phyloP scores from a whole-genome alignment of 2,797 vertebrate genomes.

The Danio kyathit region DNA sequence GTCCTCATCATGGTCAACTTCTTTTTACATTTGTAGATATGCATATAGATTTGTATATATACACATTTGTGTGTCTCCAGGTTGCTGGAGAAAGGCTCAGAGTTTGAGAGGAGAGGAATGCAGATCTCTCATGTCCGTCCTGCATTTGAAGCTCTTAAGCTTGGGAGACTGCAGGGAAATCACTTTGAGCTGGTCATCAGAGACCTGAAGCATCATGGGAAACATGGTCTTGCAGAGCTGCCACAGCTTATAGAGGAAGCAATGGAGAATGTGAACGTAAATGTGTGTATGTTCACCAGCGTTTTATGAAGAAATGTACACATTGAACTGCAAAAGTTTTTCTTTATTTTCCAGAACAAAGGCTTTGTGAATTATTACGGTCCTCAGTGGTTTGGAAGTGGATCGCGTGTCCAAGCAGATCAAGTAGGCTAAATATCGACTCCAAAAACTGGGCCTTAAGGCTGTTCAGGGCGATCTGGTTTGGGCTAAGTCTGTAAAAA shows the following conservation, averaged over 20 bases:
- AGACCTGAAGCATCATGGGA: slow-evolving; percentile 74
- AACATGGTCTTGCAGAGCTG: slow-evolving; percentile 69
- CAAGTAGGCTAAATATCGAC: slow-evolving; percentile 86
- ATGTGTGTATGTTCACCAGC: not conserved
- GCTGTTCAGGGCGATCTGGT: slow-evolving; percentile 90
- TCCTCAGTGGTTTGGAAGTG: slow-evolving; percentile 92
- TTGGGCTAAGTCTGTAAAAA: slow-evolving; percentile 65
- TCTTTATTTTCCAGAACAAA: slow-evolving; percentile 73
- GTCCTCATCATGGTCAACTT: not conserved
- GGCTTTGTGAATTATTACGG: slow-evolving; percentile 97
- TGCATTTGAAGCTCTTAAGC: slow-evolving; percentile 82
- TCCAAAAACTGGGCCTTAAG: slow-evolving; percentile 80
- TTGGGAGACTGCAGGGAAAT: slow-evolving; percentile 92
- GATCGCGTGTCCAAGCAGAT: slow-evolving; percentile 87
- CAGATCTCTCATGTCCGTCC: slow-evolving; percentile 81
- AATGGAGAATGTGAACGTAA: slow-evolving; percentile 88
- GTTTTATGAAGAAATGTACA: too few species aligned
- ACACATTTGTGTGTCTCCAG: slow-evolving; percentile 68
- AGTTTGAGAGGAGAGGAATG: slow-evolving; percentile 86
- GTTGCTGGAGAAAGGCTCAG: slow-evolving; percentile 80
- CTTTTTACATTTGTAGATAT: not conserved
- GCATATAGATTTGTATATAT: too few species aligned
- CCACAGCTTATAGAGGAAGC: slow-evolving; percentile 84
- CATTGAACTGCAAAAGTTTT: not conserved
- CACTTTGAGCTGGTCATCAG: slow-evolving; percentile 92